phyloP scores from a whole-genome alignment of 2,113 vertebrate species.

The Carassius auratus region DNA sequence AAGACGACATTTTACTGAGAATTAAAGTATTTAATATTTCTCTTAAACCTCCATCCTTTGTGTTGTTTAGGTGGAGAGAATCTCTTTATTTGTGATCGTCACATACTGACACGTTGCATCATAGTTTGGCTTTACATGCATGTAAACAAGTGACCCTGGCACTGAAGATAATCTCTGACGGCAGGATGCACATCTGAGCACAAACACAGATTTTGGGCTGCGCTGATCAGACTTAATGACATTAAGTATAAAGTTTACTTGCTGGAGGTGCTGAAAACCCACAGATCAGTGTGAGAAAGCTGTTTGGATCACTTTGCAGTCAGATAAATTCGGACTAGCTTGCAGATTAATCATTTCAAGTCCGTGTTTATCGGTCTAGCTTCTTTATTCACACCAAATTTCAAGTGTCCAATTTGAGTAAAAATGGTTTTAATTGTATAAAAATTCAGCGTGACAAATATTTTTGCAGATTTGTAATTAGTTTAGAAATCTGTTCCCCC shows the following conservation, averaged over 20 bases:
- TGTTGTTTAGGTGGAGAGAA: not conserved
- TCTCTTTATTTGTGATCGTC: constrained; percentile 14
- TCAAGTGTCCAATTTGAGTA: not conserved
- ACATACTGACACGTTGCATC: constrained; percentile 2
- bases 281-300: not conserved
- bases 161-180: not conserved
- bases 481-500: not conserved
- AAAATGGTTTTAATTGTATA: not conserved
- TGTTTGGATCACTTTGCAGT: not conserved
- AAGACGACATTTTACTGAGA: not conserved
- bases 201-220: not conserved
- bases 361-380: not conserved
- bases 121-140: constrained; percentile 29
- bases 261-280: not conserved
- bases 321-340: not conserved
- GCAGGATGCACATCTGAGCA: not conserved
- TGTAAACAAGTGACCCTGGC: constrained; percentile 3
- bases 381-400: not conserved
- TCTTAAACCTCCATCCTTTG: not conserved
- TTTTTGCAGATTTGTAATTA: no score
- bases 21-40: not conserved
- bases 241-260: not conserved
- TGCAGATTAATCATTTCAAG: not conserved
- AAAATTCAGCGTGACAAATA: no score
- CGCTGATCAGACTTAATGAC: not conserved